Conservation (phyloP, 1,140 invertebrate genomes). For the Cotesia vestalis region DNA sequence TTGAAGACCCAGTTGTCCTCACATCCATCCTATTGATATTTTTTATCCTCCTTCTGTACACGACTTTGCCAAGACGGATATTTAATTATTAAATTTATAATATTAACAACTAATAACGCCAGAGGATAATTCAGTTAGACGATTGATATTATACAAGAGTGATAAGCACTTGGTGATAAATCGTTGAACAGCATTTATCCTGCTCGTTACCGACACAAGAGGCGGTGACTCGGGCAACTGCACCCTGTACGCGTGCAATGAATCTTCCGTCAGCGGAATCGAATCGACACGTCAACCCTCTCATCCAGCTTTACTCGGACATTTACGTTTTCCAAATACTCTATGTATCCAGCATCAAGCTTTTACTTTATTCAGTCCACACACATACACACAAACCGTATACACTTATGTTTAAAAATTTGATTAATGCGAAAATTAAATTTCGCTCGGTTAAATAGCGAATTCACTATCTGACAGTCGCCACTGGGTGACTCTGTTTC, state of each 20-base stretch:
- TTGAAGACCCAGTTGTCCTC: background rate
- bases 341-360: background rate
- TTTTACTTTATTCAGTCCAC: background rate
- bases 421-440: slow-evolving; percentile 32
- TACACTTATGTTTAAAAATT: slow-evolving; percentile 31
- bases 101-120: too few relatives aligned
- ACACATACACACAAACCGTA: background rate
- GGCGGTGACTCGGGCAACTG: slow-evolving; percentile 22
- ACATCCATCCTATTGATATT: background rate
- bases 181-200: slow-evolving; percentile 30
- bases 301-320: background rate
- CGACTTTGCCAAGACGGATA: background rate
- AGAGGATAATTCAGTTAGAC: background rate
- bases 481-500: background rate
- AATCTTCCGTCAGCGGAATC: slow-evolving; percentile 32
- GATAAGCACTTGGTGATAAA: slow-evolving; percentile 30
- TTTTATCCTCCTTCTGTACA: background rate
- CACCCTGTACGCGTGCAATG: slow-evolving; percentile 26
- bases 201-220: slow-evolving; percentile 30
- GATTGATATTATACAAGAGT: background rate
- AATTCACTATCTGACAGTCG: slow-evolving; percentile 8
- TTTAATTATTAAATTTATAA: too few relatives aligned
- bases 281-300: slow-evolving; percentile 30
- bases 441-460: slow-evolving; percentile 7
- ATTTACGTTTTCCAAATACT: background rate